Evolutionary conservation across 2,113 vertebrate species (phyloP), one percentile per base, ranked within the genome.

Genomic region (Microtus pennsylvanicus): DNA sequence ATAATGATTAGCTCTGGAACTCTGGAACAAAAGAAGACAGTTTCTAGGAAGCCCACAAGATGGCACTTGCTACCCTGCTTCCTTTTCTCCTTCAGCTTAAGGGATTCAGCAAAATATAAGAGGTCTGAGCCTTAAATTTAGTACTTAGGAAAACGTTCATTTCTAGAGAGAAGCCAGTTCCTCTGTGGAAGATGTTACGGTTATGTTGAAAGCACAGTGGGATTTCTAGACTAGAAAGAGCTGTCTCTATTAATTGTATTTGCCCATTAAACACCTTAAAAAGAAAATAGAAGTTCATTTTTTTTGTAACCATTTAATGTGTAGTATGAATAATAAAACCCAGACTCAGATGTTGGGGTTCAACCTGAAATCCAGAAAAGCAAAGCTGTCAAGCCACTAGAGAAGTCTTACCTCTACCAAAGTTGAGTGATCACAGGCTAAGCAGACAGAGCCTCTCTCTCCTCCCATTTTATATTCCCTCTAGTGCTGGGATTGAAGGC

Each of bases 51-150:
- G 96, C 95, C 98, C 98, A 99, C 98, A 98, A 99, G 98, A 96
- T 98, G 98, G 98, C 98, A 98, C 98, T 98, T 98, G 97, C 74
- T 50, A 97, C 89, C 98, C 97, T 98, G 87, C 97, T 97, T 98
- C 74, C 45, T 98, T 19, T 97, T 86, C 45, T 85, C 80, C 30
- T n/a, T 77, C 69, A 50, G 52, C 6, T 17, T 93, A 81, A 72
- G 80, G 76, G 88, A 92, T 89, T 86, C 3, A 26, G 67, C 63
- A 92, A 78, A 89, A 87, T 92, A 63, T 78, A 77, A 90, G 78
- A 95, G 92, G 74, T 75, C 70, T 96, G 55, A 88, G 10, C 45
- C 45, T 97, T 95, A 78, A 94, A 5, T 78, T 94, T 81, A 87
- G 92, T 52, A 30, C 91, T 98, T 95, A 87, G 67, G 38, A 42